Evolutionary conservation across 2,113 vertebrate genomes (phyloP).

Genomic region (Channa maculata): DNA sequence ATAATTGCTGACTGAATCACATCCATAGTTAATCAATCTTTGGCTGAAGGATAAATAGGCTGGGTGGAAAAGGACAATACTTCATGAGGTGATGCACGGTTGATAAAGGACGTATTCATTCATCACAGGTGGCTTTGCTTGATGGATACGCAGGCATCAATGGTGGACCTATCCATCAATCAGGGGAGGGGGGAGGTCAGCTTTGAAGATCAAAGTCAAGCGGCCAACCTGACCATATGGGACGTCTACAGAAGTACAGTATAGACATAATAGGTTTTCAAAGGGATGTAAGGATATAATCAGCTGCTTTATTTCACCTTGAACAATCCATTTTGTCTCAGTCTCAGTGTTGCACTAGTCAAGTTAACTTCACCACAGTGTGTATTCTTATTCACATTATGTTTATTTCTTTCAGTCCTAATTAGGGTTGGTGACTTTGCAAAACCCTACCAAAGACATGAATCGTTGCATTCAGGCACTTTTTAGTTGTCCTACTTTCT

Average conservation of each 20-base stretch:
- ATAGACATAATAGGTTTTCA: constrained; percentile 58
- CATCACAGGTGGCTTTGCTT: constrained; percentile 77
- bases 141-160: constrained; percentile 80
- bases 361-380: background rate
- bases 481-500: background rate
- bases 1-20: constrained; percentile 83
- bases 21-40: constrained; percentile 81
- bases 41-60: constrained; percentile 77
- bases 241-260: constrained; percentile 51
- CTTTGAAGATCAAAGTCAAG: constrained; percentile 84
- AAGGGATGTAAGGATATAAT: constrained; percentile 59
- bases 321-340: constrained; percentile 59
- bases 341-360: constrained; percentile 28
- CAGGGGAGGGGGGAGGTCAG: constrained; percentile 76
- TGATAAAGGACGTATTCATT: constrained; percentile 84
- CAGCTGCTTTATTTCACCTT: constrained; percentile 68
- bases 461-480: background rate
- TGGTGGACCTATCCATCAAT: constrained; percentile 76
- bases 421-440: background rate
- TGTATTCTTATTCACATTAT: background rate
- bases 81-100: constrained; percentile 80
- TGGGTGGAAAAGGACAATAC: constrained; percentile 78
- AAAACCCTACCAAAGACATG: background rate
- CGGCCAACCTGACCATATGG: constrained; percentile 40
- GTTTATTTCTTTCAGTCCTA: background rate